Base-by-base conservation (phyloP, 92 coral and sea anemone species). In the Phenganax stokvisi region DNA sequence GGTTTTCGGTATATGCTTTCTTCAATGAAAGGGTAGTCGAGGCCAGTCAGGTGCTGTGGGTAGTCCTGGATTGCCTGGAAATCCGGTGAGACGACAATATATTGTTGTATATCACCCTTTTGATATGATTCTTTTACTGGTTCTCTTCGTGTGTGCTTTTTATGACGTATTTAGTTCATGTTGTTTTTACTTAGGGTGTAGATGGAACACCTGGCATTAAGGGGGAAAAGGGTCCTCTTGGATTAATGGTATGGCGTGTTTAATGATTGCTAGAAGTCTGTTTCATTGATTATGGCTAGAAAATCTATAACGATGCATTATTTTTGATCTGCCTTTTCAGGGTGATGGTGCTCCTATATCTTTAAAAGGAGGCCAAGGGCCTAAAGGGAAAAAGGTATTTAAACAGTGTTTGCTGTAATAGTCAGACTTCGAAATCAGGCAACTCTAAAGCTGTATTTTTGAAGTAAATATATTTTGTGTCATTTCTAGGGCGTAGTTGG, bases 341-440 rank as follows among this genome's bases (percentile, higher is more conserved):
- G 81, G 81, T 13, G 81, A 76, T 17, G 81, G 81, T 13, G 81
- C 81, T 29, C 81, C 81, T 0, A 52, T 76, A 15, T 76, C 81
- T 28, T 31, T 76, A 30, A 76, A 76, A 60, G 81, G 81, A 58
- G n/a, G 10, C n/a, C 69, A 10, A 12, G 81, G 81, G 7, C 27
- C 31, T 5, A 76, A 76, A 76, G 81, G 81, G n/a, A 76, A 54
- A 60, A 30, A 76, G 81, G 81, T 76, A 73, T 37, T 37, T 37
- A 37, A 37, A 37, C 47, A 37, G 47, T 37, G 5, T 5, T 37
- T 37, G 47, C 47, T 5, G 3, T 37, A 2, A 37, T 37, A 37
- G 47, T 1, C 47, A 37, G 47, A 37, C 47, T 37, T 37, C 47
- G 47, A 37, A 37, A 37, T 37, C 47, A 37, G 47, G 25, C 25